Evolutionary conservation across 1,140 invertebrate species (phyloP).

Genomic region (Drosophila nigrodunni): DNA sequence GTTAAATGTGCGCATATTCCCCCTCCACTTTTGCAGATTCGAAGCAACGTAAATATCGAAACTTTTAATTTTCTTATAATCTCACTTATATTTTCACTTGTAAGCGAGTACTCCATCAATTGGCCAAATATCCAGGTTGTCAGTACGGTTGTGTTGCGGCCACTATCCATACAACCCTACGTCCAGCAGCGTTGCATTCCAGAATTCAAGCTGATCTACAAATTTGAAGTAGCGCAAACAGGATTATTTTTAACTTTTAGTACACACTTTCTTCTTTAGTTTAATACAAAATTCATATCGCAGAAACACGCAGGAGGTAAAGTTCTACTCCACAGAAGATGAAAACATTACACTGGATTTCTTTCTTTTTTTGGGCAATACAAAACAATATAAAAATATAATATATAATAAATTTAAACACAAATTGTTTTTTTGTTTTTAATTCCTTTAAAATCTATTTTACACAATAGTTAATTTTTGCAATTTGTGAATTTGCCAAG

Average conservation of each 20-base stretch:
- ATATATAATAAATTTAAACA: too few species aligned
- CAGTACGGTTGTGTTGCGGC: background rate
- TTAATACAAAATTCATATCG: background rate
- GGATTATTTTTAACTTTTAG: background rate
- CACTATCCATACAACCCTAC: background rate
- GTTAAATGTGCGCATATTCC: too few species aligned
- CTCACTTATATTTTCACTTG: background rate
- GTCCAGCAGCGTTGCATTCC: background rate
- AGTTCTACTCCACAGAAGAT: background rate
- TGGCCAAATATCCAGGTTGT: background rate
- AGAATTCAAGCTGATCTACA: background rate
- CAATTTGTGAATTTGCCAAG: too few species aligned
- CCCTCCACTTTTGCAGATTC: constrained; percentile 26
- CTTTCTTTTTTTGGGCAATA: too few species aligned
- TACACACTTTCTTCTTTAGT: background rate
- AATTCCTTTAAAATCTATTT: too few species aligned
- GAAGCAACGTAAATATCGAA: constrained; percentile 8
- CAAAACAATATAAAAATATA: too few species aligned
- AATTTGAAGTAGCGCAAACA: background rate
- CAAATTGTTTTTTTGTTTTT: too few species aligned
- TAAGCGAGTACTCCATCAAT: background rate
- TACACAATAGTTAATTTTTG: too few species aligned
- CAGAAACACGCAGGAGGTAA: background rate
- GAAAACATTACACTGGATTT: background rate
- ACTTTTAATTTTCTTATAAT: constrained; percentile 9